Conservation (phyloP, 2,797 vertebrate species). For the Chaunax sp. region DNA sequence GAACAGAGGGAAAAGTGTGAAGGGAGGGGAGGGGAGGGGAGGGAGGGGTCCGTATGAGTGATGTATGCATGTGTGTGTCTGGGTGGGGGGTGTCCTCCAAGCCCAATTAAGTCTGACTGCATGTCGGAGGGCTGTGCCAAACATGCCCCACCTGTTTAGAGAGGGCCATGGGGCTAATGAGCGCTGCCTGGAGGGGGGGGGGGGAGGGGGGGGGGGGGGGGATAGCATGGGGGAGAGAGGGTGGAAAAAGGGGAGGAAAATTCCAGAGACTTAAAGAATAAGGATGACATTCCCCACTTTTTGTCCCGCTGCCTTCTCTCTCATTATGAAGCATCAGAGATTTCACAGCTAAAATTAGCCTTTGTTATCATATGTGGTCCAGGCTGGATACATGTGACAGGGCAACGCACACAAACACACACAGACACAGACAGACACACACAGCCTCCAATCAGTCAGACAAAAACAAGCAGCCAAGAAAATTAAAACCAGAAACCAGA, state of each 20-base stretch:
- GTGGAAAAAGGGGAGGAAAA: slow-evolving; percentile 50
- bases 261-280: slow-evolving; percentile 61
- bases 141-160: slow-evolving; percentile 82
- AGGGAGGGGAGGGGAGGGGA: slow-evolving; percentile 24
- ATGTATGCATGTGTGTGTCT: slow-evolving; percentile 44
- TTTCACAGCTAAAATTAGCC: slow-evolving; percentile 57
- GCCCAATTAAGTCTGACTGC: slow-evolving; percentile 84
- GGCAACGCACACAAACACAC: background rate
- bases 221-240: slow-evolving; percentile 18
- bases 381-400: slow-evolving; percentile 38
- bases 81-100: slow-evolving; percentile 66
- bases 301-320: slow-evolving; percentile 18
- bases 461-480: slow-evolving; percentile 50
- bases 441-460: slow-evolving; percentile 35
- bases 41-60: slow-evolving; percentile 40
- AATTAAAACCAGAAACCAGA: slow-evolving; percentile 52
- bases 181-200: slow-evolving; percentile 67
- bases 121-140: slow-evolving; percentile 81
- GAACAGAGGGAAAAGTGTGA: slow-evolving; percentile 60
- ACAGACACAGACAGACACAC: slow-evolving; percentile 11
- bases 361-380: slow-evolving; percentile 55
- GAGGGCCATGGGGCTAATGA: slow-evolving; percentile 82
- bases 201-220: slow-evolving; percentile 1
- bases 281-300: slow-evolving; percentile 55
- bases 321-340: slow-evolving; percentile 52